Evolutionary conservation across 2,797 vertebrate species (phyloP), one percentile per base, ranked within the genome.

Genomic region (Poliocrania exsul): DNA sequence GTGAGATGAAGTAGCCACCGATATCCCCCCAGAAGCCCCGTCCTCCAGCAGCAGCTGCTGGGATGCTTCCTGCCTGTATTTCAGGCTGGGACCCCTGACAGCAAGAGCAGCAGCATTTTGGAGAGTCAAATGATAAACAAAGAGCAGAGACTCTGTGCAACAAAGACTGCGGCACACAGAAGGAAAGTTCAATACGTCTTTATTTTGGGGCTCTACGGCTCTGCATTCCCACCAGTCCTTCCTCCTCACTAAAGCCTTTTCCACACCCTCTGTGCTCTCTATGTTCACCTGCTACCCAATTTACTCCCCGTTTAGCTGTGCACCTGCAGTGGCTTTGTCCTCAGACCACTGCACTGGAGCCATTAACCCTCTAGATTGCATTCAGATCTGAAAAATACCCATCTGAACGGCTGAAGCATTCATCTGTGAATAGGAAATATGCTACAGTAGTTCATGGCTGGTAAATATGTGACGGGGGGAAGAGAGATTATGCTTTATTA

Each of bases 281-380:
- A 92, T 90, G 77, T 83, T 97, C 96, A 97, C 97, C 96, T 96
- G 90, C 96, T 96, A 96, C 93, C 92, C 96, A 97, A 95, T 97
- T 96, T 97, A 92, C 92, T 95, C 95, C 92, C 92, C 10, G 17
- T 97, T 96, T 97, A 95, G 94, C 90, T 74, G 84, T 46, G 74
- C 93, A 96, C 96, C 94, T 87, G 90, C 92, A 75, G 96, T 67
- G 95, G 90, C 88, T 97, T 97, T 95, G 96, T 96, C 88, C 88
- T 95, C 88, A 94, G 86, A 93, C 78, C 74, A 62, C 81, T 86
- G 83, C 85, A 74, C 86, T 72, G 69, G 89, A 93, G 93, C 92
- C 97, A 96, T 97, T 97, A 97, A 97, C 94, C 95, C 96, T 96
- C 96, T 97, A 92, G 77, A 91, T 85, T 83, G 74, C 54, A 81